Base-by-base conservation (phyloP, 2,888 invertebrate genomes). In the Gnatocerus cornutus region DNA sequence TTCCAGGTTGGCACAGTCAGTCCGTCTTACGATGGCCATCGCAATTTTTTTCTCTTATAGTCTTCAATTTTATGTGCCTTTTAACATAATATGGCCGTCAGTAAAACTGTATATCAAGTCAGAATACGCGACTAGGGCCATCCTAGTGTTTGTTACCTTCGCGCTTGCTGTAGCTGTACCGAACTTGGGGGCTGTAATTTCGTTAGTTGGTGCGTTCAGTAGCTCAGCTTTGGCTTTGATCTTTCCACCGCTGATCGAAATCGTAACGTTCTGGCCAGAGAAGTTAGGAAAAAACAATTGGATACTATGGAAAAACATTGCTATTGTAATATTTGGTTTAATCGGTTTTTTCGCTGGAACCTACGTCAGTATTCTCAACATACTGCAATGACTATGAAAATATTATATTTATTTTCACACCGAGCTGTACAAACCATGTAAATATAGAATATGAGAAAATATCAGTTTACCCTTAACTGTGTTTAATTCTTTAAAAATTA, bases 61-160 rank as follows among this genome's bases (percentile, higher is more conserved):
- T 3, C 88, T 98, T 1, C 97, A 97, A 85, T 95, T 98, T 83
- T 98, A 97, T 84, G 97, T 98, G 16, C 96, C 97, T 0, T 91
- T 97, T 86, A 93, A 91, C 77, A 94, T 98, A 66, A 89, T 97
- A 27, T 96, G 95, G 91, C 96, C 97, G 0, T 87, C 87, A 69
- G 86, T 97, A 3, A 89, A 90, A 78, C 85, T 88, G 1, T 87
- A 89, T 74, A 88, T 93, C 71, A 84, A 89, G 64, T 88, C 89
- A 8, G 93, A 94, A 80, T 90, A 90, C 67, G 85, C 87, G 8
- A 89, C 93, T 0, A 87, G 96, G 67, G 88, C 93, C 12, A 80
- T 87, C 7, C 87, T 95, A 50, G 94, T 96, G 39, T 85, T 92
- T 14, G 84, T 93, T 66, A 96, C 96, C 45, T 95, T 95, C 87